A percentile compares a stretch with the other conserved stretches of the same genome.
Conservation (phyloP, 2,888 invertebrate genomes). For the Taenaris catops region DNA sequence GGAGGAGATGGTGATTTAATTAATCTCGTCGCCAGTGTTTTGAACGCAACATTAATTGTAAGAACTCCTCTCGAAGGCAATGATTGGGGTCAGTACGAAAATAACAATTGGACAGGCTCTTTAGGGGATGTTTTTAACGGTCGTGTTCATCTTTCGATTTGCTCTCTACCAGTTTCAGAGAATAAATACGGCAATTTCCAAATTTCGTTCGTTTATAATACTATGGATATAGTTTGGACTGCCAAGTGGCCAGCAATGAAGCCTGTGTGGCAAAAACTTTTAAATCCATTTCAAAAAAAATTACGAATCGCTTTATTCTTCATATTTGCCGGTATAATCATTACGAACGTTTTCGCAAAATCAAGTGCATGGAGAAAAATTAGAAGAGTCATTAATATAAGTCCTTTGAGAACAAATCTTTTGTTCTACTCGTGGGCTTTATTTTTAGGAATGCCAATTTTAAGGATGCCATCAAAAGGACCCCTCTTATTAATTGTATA, state of each 20-base stretch:
- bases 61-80: conserved; percentile 31
- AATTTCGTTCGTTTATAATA: conserved; percentile 47
- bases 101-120: conserved; percentile 53
- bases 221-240: conserved; percentile 51
- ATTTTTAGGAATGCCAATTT: conserved; percentile 44
- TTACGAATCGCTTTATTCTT: conserved; percentile 35
- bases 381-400: conserved; percentile 30
- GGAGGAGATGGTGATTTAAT: conserved; percentile 50
- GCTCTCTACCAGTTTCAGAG: conserved; percentile 39
- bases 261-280: conserved; percentile 46
- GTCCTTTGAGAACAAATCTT: conserved; percentile 35
- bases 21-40: conserved; percentile 32
- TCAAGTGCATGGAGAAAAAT: conserved; percentile 31
- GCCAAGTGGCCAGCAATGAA: conserved; percentile 35
- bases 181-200: conserved; percentile 46
- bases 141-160: conserved; percentile 38
- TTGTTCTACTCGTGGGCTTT: conserved; percentile 47
- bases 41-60: conserved; percentile 45
- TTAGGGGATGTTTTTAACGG: conserved; percentile 44
- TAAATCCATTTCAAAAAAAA: conserved; percentile 39
- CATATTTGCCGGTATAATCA: conserved; percentile 37
- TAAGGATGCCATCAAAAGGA: conserved; percentile 33
- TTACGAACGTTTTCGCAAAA: conserved; percentile 34
- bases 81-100: conserved; percentile 35
- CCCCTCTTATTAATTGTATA: conserved; percentile 34